Percentiles rank a stretch among this genome's conserved stretches.
Conservation (phyloP, 2,888 invertebrate genomes). For the Dorcus hopei region DNA sequence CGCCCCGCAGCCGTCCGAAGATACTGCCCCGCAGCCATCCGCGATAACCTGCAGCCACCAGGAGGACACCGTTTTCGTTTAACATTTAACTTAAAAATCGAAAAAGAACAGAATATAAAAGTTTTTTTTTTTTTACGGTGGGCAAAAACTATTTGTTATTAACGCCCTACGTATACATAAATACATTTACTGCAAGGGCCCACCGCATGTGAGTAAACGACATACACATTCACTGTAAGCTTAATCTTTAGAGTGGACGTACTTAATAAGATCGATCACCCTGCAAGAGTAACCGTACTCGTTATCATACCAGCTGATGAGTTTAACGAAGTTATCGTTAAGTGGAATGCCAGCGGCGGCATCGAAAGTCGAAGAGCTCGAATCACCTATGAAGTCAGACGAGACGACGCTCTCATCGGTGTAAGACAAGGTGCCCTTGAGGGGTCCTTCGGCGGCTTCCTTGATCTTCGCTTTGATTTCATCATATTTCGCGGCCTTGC, state of each 20-base stretch:
- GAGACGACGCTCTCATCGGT: slow-evolving; percentile 73
- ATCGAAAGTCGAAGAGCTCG: slow-evolving; percentile 77
- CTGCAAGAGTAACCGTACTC: slow-evolving; percentile 81
- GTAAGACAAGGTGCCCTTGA: slow-evolving; percentile 65
- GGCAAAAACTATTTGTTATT: not conserved
- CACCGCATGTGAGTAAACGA: not conserved
- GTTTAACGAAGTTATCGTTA: slow-evolving; percentile 74
- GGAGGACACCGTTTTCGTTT: no score
- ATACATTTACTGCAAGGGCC: not conserved
- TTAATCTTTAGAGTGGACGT: slow-evolving; percentile 68
- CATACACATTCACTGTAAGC: not conserved
- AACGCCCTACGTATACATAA: not conserved
- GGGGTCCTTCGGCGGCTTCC: slow-evolving; percentile 60
- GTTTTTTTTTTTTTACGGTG: slow-evolving; percentile 1
- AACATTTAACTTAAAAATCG: no score
- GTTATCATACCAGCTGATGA: slow-evolving; percentile 87
- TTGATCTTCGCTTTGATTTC: slow-evolving; percentile 80
- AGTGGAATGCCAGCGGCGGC: slow-evolving; percentile 73
- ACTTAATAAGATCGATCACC: slow-evolving; percentile 72
- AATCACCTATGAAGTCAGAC: slow-evolving; percentile 61
- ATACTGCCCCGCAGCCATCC: no score
- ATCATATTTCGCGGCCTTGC: slow-evolving; percentile 83
- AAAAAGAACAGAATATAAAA: slow-evolving; percentile 2
- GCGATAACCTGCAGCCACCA: no score
- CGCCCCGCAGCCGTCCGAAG: no score